Base-by-base conservation (phyloP, 2,888 invertebrate genomes). In the Temnothorax ravouxi region DNA sequence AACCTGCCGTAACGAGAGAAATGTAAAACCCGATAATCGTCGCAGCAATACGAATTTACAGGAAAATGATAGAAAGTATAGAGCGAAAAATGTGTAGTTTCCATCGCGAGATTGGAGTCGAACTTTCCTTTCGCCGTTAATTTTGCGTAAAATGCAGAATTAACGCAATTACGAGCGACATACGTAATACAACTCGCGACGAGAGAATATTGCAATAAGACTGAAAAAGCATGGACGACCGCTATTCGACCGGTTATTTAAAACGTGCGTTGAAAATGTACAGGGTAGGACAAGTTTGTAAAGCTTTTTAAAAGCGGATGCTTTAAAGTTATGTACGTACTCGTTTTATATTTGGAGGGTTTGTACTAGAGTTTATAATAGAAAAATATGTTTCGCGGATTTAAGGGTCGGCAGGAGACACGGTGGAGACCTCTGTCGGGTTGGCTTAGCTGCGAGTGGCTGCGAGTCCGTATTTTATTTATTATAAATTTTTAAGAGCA, bases 111-210 rank as follows among this genome's bases (percentile, higher is more conserved):
- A 64, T 66, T 41, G 18, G 4, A 38, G n/a, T 8, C n/a, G 25
- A 18, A 18, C 21, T 25, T 34, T 38, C 13, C 38, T n/a, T n/a
- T n/a, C 5, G 38, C 6, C 8, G 3, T 76, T 76, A 56, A 74
- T 59, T 74, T 59, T n/a, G n/a, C 29, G 6, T 34, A 38, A 38
- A 54, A 71, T 71, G 25, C 8, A 71, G 38, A 71, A 71, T 54
- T 71, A 71, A 71, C 4, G 50, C 29, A 69, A 38, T 71, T 9
- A 52, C 21, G 18, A 11, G 18, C 41, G 34, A 9, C 47, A 1
- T 29, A 21, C 9, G 50, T 47, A 47, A 2, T 6, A 0, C 34
- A 67, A 50, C 15, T 66, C 25, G 25, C 18, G 8, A 11, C 18
- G 67, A 50, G 18, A 50, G 18, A 67, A 29, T 25, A 29, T 44